phyloP scores from a whole-genome alignment of 2,113 vertebrate species.

The Phalacrocorax aristotelis region DNA sequence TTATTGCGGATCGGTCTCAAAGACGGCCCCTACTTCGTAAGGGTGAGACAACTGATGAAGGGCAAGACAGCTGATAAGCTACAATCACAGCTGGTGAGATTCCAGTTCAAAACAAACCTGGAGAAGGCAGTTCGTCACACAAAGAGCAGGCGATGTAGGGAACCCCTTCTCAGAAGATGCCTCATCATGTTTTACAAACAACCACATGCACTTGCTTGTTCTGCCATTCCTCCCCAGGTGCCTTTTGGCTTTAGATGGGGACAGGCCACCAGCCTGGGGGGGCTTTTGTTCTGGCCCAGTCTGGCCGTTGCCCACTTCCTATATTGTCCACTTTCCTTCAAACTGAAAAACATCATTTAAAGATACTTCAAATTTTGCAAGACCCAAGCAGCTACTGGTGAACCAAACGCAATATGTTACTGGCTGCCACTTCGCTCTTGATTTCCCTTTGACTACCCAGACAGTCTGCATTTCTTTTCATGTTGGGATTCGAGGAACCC shows the following conservation, averaged over 20 bases:
- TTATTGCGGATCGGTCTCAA: not conserved
- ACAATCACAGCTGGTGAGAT: not conserved
- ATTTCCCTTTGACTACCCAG: not conserved
- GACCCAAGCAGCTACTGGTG: not conserved
- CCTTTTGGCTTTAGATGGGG: not conserved
- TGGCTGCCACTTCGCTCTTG: not conserved
- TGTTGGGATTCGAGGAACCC: not conserved
- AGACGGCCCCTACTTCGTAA: not conserved
- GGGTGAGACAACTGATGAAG: not conserved
- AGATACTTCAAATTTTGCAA: not conserved
- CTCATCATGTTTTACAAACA: not conserved
- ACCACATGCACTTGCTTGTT: fast-evolving
- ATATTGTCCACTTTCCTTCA: not conserved
- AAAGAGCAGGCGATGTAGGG: not conserved
- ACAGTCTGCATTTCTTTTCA: not conserved
- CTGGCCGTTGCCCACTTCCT: not conserved
- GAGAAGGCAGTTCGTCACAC: not conserved
- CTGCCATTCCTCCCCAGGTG: not conserved
- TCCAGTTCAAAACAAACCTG: not conserved
- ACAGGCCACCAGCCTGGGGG: fast-evolving
- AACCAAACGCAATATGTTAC: not conserved
- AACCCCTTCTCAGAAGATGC: not conserved
- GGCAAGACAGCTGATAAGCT: not conserved
- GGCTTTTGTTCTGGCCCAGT: not conserved
- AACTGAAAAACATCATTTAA: not conserved